phyloP scores from a whole-genome alignment of 2,797 vertebrate genomes.

The Poeciliopsis gracilis region DNA sequence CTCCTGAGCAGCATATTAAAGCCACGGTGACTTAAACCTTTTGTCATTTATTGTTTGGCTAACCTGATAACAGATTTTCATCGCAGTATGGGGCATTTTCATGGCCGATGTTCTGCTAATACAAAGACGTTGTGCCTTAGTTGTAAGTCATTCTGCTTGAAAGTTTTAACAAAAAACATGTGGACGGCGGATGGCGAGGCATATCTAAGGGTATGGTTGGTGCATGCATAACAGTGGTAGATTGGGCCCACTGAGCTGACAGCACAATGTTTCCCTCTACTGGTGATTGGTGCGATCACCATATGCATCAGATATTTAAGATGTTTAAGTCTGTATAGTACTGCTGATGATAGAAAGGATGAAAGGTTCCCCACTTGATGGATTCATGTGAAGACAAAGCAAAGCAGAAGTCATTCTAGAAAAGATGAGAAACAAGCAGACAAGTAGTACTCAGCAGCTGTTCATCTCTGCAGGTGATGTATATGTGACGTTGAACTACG shows the following conservation, averaged over 20 bases:
- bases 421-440: slow-evolving; percentile 4
- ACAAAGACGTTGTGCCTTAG: not conserved
- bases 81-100: not conserved
- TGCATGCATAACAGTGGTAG: slow-evolving; percentile 47
- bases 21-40: slow-evolving; percentile 10
- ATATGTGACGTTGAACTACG: slow-evolving; percentile 42
- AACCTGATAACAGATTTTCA: slow-evolving; percentile 12
- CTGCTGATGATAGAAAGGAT: not conserved
- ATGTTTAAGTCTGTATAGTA: slow-evolving; percentile 21
- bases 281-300: slow-evolving; percentile 57
- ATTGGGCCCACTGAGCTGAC: slow-evolving; percentile 39
- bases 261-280: slow-evolving; percentile 81
- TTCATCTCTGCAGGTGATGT: slow-evolving; percentile 50
- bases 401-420: not conserved
- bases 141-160: slow-evolving; percentile 22
- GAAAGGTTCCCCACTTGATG: not conserved
- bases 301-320: slow-evolving; percentile 16
- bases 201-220: slow-evolving; percentile 41
- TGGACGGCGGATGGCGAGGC: slow-evolving; percentile 31
- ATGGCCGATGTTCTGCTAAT: not conserved
- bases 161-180: slow-evolving; percentile 34
- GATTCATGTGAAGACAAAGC: not conserved
- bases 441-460: slow-evolving; percentile 25
- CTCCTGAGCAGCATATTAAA: slow-evolving; percentile 7
- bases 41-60: slow-evolving; percentile 8